Evolutionary conservation across 1,140 invertebrate species (phyloP).

Genomic region (Drosophila busckii): DNA sequence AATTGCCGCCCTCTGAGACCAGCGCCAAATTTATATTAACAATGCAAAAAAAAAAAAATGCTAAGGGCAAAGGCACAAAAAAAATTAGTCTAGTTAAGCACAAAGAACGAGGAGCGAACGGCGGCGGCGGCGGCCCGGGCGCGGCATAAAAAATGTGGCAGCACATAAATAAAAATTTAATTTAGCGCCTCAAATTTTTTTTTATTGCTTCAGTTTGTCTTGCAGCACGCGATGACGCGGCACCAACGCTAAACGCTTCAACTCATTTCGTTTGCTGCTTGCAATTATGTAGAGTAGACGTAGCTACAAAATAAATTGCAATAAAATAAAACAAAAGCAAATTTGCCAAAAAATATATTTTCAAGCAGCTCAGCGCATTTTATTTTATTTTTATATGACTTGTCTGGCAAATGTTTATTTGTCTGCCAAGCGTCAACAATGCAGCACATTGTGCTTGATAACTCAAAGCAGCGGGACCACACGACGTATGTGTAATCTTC

Average conservation of each 20-base stretch:
- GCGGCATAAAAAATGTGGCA: slow-evolving; percentile 67
- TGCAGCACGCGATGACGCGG: slow-evolving; percentile 62
- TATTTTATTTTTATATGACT: slow-evolving; percentile 42
- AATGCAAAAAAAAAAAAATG: slow-evolving; percentile 31
- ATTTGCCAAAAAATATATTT: slow-evolving; percentile 64
- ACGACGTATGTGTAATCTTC: slow-evolving; percentile 59
- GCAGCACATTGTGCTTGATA: slow-evolving; percentile 27
- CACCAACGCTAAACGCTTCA: slow-evolving; percentile 32
- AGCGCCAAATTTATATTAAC: slow-evolving; percentile 55
- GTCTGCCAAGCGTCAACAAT: slow-evolving; percentile 23
- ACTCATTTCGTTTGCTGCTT: slow-evolving; percentile 40
- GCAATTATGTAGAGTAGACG: slow-evolving; percentile 65
- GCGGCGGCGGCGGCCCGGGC: too few species aligned
- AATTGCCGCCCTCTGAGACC: slow-evolving; percentile 67
- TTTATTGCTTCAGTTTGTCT: slow-evolving; percentile 2
- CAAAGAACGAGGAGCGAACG: slow-evolving; percentile 43
- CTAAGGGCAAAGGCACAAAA: slow-evolving; percentile 20
- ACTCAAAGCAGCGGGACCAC: slow-evolving; percentile 39
- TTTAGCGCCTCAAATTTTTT: slow-evolving; percentile 41
- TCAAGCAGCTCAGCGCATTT: slow-evolving; percentile 40
- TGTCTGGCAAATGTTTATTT: slow-evolving; percentile 35
- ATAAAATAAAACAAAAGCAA: slow-evolving; percentile 9
- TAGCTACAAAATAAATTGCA: slow-evolving; percentile 23
- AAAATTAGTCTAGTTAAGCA: slow-evolving; percentile 45
- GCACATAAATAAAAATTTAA: slow-evolving; percentile 75